Conservation (phyloP, 2,888 invertebrate genomes). For the Bombyx huttoni region DNA sequence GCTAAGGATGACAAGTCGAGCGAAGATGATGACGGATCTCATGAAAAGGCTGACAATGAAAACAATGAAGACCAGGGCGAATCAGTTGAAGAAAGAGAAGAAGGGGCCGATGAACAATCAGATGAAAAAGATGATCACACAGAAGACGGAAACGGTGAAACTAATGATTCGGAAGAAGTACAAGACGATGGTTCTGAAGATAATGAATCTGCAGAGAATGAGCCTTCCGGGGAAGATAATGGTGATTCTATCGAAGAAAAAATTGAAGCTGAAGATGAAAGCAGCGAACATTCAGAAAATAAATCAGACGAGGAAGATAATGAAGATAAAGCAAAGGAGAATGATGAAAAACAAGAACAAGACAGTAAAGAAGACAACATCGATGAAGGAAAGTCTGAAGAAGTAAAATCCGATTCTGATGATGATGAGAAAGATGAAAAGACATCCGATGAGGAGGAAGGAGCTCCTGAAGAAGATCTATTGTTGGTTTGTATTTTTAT, state of each 20-base stretch:
- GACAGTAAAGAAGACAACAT: constrained; percentile 17
- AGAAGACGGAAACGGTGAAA: constrained; percentile 42
- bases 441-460: constrained; percentile 40
- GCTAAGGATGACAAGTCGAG: constrained; percentile 22
- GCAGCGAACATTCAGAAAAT: constrained; percentile 23
- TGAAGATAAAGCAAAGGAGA: constrained; percentile 21
- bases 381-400: constrained; percentile 21
- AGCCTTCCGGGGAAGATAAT: constrained; percentile 32
- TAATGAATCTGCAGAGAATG: constrained; percentile 34
- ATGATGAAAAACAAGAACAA: constrained; percentile 61
- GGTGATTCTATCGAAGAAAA: constrained; percentile 24
- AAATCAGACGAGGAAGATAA: constrained; percentile 15
- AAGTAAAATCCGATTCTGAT: constrained; percentile 22
- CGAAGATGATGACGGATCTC: constrained; percentile 55
- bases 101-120: constrained; percentile 25
- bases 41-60: constrained; percentile 45
- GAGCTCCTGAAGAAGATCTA: constrained; percentile 76
- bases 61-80: constrained; percentile 32
- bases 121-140: constrained; percentile 25
- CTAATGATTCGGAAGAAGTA: constrained; percentile 4
- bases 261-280: constrained; percentile 24
- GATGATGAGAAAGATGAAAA: constrained; percentile 21
- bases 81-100: constrained; percentile 18
- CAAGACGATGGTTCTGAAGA: constrained; percentile 27
- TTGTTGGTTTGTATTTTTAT: constrained; percentile 58